phyloP scores from a whole-genome alignment of 2,797 vertebrate species.

The Emydoidea blandingii region DNA sequence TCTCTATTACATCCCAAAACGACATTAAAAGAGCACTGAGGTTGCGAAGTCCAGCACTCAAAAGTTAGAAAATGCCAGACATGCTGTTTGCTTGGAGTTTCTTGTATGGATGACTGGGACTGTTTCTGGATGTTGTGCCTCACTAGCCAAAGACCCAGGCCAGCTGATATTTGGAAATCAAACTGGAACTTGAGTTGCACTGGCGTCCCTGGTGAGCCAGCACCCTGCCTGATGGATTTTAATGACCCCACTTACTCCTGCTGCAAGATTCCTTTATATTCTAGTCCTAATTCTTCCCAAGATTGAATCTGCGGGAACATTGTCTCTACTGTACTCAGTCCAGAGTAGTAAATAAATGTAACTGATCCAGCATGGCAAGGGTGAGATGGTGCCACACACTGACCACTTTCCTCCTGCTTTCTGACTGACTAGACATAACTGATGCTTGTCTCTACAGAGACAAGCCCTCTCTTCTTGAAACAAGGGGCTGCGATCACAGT shows the following conservation, averaged over 20 bases:
- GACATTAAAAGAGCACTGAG: neutral
- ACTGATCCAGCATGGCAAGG: fast-evolving
- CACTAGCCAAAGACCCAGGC: neutral
- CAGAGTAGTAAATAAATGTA: neutral
- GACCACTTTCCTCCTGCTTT: neutral
- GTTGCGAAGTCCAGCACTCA: neutral
- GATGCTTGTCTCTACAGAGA: neutral
- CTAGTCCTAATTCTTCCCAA: neutral
- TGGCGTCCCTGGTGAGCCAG: fast-evolving
- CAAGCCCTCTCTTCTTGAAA: neutral
- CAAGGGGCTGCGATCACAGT: neutral
- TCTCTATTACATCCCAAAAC: neutral
- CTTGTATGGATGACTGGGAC: neutral
- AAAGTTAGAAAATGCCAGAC: neutral
- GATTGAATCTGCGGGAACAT: neutral
- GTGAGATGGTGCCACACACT: neutral
- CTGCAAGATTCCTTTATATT: neutral
- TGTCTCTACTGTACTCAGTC: neutral
- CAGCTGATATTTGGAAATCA: neutral
- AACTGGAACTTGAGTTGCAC: neutral
- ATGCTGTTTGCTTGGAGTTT: neutral
- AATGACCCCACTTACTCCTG: neutral
- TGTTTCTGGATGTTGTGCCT: neutral
- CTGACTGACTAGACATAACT: neutral
- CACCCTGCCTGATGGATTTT: neutral